Percentiles rank a stretch among this genome's conserved stretches.
Evolutionary conservation across 2,888 invertebrate genomes (phyloP).

Genomic region (Tricholauxania praeusta): DNA sequence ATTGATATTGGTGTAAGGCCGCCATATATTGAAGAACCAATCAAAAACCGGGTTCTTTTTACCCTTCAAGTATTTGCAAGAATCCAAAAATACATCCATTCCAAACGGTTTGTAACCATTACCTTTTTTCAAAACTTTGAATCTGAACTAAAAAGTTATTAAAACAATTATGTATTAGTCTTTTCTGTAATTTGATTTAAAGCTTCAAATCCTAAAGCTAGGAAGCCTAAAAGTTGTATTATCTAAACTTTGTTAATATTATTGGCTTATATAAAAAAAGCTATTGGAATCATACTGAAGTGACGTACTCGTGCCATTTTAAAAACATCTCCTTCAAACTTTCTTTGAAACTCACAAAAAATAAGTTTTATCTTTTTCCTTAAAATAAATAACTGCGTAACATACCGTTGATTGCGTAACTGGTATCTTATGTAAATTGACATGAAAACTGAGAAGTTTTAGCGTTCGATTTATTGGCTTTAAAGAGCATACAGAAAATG

Average conservation of each 20-base stretch:
- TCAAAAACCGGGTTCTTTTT: not conserved
- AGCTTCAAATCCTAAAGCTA: too few species aligned
- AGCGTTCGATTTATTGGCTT: constrained; percentile 1
- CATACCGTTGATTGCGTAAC: not conserved
- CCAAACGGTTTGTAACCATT: not conserved
- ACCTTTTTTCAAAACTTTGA: not conserved
- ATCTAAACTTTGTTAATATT: too few species aligned
- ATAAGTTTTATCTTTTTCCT: not conserved
- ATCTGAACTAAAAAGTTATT: not conserved
- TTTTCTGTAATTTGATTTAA: too few species aligned
- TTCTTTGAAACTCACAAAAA: not conserved
- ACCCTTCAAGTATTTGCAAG: not conserved
- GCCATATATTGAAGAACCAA: too few species aligned
- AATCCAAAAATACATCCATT: not conserved
- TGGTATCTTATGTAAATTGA: not conserved
- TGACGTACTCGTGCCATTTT: too few species aligned
- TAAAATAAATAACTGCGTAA: too few species aligned
- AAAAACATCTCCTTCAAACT: too few species aligned
- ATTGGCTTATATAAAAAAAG: too few species aligned
- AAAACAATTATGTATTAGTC: too few species aligned
- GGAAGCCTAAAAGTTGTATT: too few species aligned
- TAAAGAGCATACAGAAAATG: not conserved
- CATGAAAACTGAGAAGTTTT: not conserved
- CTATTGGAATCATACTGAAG: too few species aligned
- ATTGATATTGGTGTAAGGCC: too few species aligned